Conservation (phyloP, 1,140 invertebrate species). For the Brachionus manjavacas region DNA sequence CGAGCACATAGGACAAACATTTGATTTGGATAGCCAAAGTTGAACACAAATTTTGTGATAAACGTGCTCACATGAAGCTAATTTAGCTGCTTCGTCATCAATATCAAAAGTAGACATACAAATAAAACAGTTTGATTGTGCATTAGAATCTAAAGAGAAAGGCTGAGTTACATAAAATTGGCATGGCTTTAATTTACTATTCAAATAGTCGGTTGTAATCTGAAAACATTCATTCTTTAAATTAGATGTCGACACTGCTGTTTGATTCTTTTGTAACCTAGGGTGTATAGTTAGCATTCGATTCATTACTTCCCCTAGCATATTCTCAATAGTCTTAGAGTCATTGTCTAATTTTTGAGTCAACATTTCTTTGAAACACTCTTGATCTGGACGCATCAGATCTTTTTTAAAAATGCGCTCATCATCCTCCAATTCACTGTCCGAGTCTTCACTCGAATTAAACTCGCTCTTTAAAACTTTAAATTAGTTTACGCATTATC, state of each 20-base stretch:
- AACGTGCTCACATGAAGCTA: not conserved
- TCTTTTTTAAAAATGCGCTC: constrained; percentile 27
- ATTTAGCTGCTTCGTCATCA: not conserved
- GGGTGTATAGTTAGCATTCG: not conserved
- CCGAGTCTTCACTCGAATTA: not conserved
- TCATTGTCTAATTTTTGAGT: not conserved
- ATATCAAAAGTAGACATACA: constrained; percentile 11
- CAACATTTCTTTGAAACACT: not conserved
- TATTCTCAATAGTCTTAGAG: not conserved
- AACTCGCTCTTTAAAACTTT: not conserved
- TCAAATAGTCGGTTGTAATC: not conserved
- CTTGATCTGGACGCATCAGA: not conserved
- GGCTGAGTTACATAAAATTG: not conserved
- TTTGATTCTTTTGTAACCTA: not conserved
- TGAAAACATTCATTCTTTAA: not conserved
- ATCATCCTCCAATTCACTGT: constrained; percentile 14
- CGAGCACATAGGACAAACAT: constrained; percentile 11
- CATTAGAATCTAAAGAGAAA: not conserved
- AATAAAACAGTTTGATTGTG: constrained; percentile 18
- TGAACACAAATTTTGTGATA: constrained; percentile 11
- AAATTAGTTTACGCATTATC: not conserved
- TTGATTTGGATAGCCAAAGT: constrained; percentile 3
- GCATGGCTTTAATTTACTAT: not conserved
- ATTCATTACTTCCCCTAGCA: constrained; percentile 1
- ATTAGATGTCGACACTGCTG: not conserved